Conservation (phyloP, 2,113 vertebrate species). For the Menidia beryllina region DNA sequence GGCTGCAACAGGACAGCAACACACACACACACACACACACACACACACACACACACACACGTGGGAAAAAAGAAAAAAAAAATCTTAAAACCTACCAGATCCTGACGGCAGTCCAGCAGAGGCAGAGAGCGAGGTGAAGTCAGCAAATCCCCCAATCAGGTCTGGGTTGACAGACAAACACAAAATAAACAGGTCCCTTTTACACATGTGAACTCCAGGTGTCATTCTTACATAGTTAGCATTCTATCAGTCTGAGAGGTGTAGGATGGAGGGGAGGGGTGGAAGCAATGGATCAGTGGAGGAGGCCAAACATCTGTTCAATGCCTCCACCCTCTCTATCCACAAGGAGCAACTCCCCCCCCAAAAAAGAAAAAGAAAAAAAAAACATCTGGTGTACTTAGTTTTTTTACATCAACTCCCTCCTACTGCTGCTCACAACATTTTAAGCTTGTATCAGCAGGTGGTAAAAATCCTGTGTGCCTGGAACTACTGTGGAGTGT, state of each 20-base stretch:
- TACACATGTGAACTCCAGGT: constrained; percentile 62
- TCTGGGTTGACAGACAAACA: constrained; percentile 75
- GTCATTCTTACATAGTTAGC: constrained; percentile 66
- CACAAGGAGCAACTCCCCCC: constrained; percentile 90
- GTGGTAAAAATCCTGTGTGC: constrained; percentile 37
- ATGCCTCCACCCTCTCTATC: constrained; percentile 82
- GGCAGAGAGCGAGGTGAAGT: constrained; percentile 89
- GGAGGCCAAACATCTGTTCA: constrained; percentile 90
- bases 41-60: constrained; percentile 20
- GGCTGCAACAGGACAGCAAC: constrained; percentile 73
- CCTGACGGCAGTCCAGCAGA: constrained; percentile 82
- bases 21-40: constrained; percentile 58
- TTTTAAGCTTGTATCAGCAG: constrained; percentile 60
- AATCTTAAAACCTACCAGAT: constrained; percentile 82
- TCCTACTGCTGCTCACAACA: constrained; percentile 61
- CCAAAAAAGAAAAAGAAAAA: too few species aligned
- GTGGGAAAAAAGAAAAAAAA: constrained; percentile 19
- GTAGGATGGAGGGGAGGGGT: constrained; percentile 82
- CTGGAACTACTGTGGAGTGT: constrained; percentile 21
- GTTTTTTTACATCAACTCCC: constrained; percentile 74
- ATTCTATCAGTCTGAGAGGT: constrained; percentile 73
- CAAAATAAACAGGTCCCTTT: constrained; percentile 46
- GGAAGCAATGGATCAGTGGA: constrained; percentile 86
- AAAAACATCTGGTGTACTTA: constrained; percentile 93
- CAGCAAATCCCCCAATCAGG: constrained; percentile 92